Evolutionary conservation across 30 jellyfish, hydroid and myxozoan species (phyloP), one percentile per base, ranked within the genome.

Genomic region (Cassiopea andromeda): DNA sequence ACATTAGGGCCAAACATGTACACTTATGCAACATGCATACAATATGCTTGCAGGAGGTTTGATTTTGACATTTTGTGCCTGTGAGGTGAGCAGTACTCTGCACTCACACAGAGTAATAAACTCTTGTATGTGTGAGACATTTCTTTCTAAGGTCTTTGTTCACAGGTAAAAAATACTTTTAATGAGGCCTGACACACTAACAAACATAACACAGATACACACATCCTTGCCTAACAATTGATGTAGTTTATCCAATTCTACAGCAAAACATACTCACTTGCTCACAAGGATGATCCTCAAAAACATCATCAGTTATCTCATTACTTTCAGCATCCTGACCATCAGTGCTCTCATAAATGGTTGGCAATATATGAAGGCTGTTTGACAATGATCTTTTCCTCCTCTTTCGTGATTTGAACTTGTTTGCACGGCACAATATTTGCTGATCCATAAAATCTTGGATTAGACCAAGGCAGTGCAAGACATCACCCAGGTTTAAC

Each of bases 381-480:
- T 83, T 81, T 46, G 90, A 84, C 61, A 84, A 15, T 6, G 97
- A 83, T 73, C 91, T 81, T 68, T 84, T 84, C 47, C 92, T 77
- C 59, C 94, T 70, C 89, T 85, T 84, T 5, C 97, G 83, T 75
- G 84, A 73, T 18, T 73, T 75, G 47, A 72, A 43, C 64, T 60
- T 76, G 58, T 84, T 84, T 18, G 77, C 74, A 67, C 83, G 89
- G 64, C 81, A 80, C 2, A 90, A 77, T 3, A 85, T 85, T 78
- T 83, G 90, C 3, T 69, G 91, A 58, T 91, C 97, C 93, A 91
- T 84, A 69, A 84, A 91, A 44, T 91, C 97, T 71, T 84, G 91
- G 58, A 91, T 85, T 49, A 91, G 60, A 43, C 97, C 97, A 77
- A 67, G 91, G 60, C 97, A 91, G 75, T 91, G 97, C 93, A 91